Base-by-base conservation (phyloP, 2,888 invertebrate genomes). In the Conops quadrifasciatus region DNA sequence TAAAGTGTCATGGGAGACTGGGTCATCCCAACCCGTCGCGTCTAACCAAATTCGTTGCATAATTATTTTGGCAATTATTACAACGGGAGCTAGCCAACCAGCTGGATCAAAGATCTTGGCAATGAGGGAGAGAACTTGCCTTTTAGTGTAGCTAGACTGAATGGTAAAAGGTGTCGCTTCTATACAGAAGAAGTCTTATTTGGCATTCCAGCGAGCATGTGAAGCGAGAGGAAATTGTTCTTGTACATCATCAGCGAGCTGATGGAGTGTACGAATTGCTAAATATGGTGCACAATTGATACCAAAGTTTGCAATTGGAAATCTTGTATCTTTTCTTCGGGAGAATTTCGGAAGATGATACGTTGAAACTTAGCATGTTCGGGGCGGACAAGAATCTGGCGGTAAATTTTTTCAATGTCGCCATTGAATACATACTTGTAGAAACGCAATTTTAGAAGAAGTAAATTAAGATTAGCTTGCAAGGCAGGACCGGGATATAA, bases 21-120 rank as follows among this genome's bases (percentile, higher is more conserved):
- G 30, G 5, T 59, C 60, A 26, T 74, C 70, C 74, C 73, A 74
- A 7, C 67, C 70, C 1, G 71, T 71, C 0, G 28, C 64, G 58
- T 73, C 68, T 2, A 51, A 26, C 74, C 72, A 74, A 30, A 76
- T 73, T 49, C 71, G 71, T 19, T 75, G 73, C 75, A 75, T 73
- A 0, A 75, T 13, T 16, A 76, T 73, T 62, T 77, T 75, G 1
- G 75, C 73, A 0, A 66, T 16, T 3, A 75, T 58, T 9, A 75
- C 62, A 4, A 72, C 45, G 0, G 74, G 75, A 2, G 72, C 72
- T 11, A 75, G 49, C 74, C 71, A 75, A 4, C 74, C 72, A 1
- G 72, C 72, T 13, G 75, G 74, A 66, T 75, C 73, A 24, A 73
- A 75, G 7, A 76, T 19, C 26, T 71, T 73, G 0, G 76, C 74